Evolutionary conservation across 2,113 vertebrate species (phyloP).

Genomic region (Sarotherodon lohbergeri): DNA sequence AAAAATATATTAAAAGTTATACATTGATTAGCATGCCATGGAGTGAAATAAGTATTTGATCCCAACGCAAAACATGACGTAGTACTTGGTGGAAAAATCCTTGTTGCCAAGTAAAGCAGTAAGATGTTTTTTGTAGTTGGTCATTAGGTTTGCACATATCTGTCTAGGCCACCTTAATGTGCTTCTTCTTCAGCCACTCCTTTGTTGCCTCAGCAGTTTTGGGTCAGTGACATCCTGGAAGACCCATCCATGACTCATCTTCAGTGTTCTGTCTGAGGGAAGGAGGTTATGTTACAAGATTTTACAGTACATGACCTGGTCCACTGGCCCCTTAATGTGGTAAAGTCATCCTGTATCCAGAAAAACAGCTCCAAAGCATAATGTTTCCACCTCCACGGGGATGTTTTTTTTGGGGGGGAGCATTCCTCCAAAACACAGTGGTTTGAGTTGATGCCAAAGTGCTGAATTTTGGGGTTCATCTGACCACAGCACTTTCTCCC

Average conservation of each 20-base stretch:
- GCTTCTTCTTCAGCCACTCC: not conserved
- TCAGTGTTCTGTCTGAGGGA: not conserved
- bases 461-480: not conserved
- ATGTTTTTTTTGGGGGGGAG: not conserved
- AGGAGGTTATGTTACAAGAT: not conserved
- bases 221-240: not conserved
- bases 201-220: not conserved
- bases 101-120: not conserved
- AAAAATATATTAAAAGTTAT: not conserved
- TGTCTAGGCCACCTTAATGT: not conserved
- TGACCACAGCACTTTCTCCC: not conserved
- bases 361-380: not conserved
- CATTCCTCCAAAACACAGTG: not conserved
- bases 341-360: not conserved
- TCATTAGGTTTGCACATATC: not conserved
- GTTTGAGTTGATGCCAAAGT: not conserved
- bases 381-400: not conserved
- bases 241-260: rapidly evolving
- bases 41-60: not conserved
- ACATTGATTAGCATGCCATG: not conserved
- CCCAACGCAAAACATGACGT: not conserved
- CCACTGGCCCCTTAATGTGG: not conserved
- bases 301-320: not conserved
- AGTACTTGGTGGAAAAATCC: not conserved
- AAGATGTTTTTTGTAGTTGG: not conserved